These are phyloP conservation scores for Balaeniceps rex DNA, from an alignment of 2,113 vertebrate genomes.

Conservation along the genomic window DNA sequence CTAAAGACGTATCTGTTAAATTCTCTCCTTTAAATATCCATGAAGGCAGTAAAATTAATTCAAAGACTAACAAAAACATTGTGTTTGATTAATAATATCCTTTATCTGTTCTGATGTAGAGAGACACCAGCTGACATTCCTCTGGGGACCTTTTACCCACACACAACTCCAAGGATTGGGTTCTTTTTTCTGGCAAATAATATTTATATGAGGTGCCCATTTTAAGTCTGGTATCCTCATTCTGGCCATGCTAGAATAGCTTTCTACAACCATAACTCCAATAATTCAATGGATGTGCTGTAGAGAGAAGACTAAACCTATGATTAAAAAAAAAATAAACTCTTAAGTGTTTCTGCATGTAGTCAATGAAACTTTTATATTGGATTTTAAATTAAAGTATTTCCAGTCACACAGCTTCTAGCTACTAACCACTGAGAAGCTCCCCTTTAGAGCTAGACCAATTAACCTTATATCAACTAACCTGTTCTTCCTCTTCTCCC, in stretches of 20 bases:
- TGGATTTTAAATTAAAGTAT: background rate
- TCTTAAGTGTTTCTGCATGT: background rate
- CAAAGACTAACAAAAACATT: background rate
- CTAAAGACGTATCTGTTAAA: background rate
- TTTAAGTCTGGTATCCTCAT: background rate
- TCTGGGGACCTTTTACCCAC: background rate
- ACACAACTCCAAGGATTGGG: background rate
- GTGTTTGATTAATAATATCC: background rate
- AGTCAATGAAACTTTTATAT: background rate
- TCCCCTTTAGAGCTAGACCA: background rate
- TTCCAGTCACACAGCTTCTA: background rate
- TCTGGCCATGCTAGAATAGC: background rate
- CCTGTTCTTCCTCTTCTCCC: background rate
- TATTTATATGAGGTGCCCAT: background rate
- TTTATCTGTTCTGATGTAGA: background rate
- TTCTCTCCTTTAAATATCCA: background rate
- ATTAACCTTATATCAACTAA: background rate
- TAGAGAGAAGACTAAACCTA: background rate
- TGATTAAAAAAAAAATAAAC: background rate
- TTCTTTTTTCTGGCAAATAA: background rate
- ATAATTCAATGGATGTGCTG: background rate
- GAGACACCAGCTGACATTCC: background rate
- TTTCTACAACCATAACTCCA: background rate
- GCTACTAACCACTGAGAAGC: background rate
- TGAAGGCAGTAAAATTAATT: background rate